These are phyloP conservation scores for Platycnemis pennipes DNA, from an alignment of 2,888 invertebrate species.

Conservation along the genomic window DNA sequence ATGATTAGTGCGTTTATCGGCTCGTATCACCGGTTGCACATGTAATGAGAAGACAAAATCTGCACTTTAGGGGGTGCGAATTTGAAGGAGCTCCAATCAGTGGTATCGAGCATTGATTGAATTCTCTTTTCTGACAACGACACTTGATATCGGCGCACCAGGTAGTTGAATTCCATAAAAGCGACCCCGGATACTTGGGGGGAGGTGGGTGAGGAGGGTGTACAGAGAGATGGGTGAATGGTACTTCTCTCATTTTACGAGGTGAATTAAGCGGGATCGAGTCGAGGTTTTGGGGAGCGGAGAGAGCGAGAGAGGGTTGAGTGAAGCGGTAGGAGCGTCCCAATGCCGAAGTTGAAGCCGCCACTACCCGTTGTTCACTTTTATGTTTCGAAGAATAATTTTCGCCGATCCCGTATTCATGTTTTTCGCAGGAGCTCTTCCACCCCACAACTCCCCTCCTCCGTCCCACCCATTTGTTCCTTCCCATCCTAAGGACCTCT, in stretches of 20 bases:
- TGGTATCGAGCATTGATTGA: background rate
- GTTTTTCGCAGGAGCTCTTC: background rate
- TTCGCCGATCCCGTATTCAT: background rate
- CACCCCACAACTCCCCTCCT: background rate
- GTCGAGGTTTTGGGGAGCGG: background rate
- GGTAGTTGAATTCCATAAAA: background rate
- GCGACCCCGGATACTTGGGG: background rate
- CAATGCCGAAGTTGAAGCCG: background rate
- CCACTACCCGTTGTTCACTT: background rate
- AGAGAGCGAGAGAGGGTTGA: background rate
- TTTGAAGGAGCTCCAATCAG: background rate
- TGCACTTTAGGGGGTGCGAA: background rate
- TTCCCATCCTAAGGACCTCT: background rate
- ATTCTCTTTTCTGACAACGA: background rate
- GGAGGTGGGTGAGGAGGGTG: background rate
- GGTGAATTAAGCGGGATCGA: slow-evolving; percentile 1
- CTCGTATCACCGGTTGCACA: background rate
- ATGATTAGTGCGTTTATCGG: background rate
- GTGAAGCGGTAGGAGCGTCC: background rate
- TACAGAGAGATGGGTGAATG: background rate
- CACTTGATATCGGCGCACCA: background rate
- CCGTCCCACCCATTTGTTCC: background rate
- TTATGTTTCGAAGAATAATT: too few species aligned
- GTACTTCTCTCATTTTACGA: background rate
- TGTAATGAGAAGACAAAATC: background rate